phyloP scores from a whole-genome alignment of 2,113 vertebrate genomes.

The Athene cunicularia region DNA sequence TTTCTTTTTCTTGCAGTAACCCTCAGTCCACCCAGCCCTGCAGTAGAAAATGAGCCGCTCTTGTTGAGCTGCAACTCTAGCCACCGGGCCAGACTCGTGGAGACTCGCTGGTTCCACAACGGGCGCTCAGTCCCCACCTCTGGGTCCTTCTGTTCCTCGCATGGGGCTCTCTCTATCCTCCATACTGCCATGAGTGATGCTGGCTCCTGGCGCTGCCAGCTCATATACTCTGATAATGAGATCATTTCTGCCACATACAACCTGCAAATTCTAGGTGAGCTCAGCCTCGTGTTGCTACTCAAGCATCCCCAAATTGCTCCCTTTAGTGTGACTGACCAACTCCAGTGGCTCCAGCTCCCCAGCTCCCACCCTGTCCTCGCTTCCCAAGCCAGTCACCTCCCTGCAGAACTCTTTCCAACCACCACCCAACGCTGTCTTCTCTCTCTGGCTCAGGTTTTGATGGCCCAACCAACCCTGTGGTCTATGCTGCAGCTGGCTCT shows the following conservation, averaged over 20 bases:
- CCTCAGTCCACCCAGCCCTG: slow-evolving; percentile 14
- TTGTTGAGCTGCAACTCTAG: slow-evolving; percentile 74
- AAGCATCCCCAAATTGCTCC: not conserved
- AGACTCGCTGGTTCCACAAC: slow-evolving; percentile 59
- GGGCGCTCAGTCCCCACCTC: not conserved
- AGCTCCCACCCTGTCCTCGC: not conserved
- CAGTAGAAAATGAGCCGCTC: slow-evolving; percentile 15
- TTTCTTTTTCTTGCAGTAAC: slow-evolving; percentile 53
- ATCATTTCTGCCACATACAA: slow-evolving; percentile 16
- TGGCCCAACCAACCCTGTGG: slow-evolving; percentile 23
- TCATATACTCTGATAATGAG: slow-evolving; percentile 68
- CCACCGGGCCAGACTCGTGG: slow-evolving; percentile 53
- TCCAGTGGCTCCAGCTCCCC: not conserved
- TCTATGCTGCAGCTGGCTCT: slow-evolving; percentile 73
- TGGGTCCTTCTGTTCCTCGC: not conserved
- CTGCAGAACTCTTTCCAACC: not conserved
- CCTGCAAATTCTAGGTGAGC: slow-evolving; percentile 72
- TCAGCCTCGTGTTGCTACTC: not conserved
- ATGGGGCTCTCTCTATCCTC: not conserved
- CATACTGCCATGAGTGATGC: slow-evolving; percentile 29
- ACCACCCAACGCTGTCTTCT: not conserved
- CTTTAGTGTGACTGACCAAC: not conserved
- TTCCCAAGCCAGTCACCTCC: not conserved
- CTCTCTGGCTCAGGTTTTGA: slow-evolving; percentile 64
- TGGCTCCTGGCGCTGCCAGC: slow-evolving; percentile 69